Conservation (phyloP, 2,113 vertebrate genomes). For the Crypturellus undulatus region DNA sequence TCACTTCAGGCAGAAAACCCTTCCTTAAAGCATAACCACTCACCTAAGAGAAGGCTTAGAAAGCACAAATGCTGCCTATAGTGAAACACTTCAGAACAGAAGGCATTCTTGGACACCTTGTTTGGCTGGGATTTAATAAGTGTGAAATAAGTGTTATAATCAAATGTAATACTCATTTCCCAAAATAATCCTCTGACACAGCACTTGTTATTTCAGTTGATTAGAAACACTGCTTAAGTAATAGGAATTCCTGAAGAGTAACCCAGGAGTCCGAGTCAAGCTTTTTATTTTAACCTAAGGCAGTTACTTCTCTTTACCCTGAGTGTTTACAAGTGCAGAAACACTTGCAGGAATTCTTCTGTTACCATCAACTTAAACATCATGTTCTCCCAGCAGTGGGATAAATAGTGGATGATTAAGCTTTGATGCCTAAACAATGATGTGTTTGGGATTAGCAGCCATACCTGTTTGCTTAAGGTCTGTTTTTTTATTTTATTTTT, state of each 20-base stretch:
- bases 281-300: constrained; percentile 1
- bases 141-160: constrained; percentile 66
- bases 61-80: constrained; percentile 21
- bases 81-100: constrained; percentile 36
- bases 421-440: constrained; percentile 31
- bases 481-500: neutral
- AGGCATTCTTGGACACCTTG: constrained; percentile 47
- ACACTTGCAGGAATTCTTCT: constrained; percentile 57
- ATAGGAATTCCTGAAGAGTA: constrained; percentile 41
- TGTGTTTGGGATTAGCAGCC: constrained; percentile 35
- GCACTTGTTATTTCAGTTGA: constrained; percentile 50
- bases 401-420: constrained; percentile 29
- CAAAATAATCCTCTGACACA: constrained; percentile 62
- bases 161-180: constrained; percentile 47
- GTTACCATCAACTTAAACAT: constrained; percentile 18
- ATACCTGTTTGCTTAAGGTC: neutral
- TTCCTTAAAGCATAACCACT: constrained; percentile 34
- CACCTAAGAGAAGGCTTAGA: constrained; percentile 50
- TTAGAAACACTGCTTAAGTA: constrained; percentile 42
- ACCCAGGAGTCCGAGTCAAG: neutral
- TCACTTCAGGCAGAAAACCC: neutral
- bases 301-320: constrained; percentile 4
- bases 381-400: neutral
- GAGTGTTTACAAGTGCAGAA: constrained; percentile 24
- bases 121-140: constrained; percentile 58